phyloP scores from a whole-genome alignment of 2,888 invertebrate genomes.

The Latheticus oryzae region DNA sequence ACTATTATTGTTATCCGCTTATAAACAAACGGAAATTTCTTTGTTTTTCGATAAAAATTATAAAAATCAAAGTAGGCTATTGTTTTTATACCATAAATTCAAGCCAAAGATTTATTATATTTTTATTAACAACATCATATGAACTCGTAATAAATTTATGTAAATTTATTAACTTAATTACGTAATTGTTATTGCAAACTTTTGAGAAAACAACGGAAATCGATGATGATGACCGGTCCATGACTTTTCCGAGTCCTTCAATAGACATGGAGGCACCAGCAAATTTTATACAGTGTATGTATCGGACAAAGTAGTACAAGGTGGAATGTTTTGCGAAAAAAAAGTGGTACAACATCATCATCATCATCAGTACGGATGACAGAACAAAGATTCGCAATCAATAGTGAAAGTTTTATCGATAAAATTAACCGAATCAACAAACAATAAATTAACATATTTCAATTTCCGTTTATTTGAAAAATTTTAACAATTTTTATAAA shows the following conservation, averaged over 20 bases:
- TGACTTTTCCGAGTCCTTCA: slow-evolving; percentile 30
- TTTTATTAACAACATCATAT: slow-evolving; percentile 34
- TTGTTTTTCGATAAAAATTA: too few species aligned
- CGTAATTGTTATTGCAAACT: too few species aligned
- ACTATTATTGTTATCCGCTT: slow-evolving; percentile 26
- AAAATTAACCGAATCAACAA: slow-evolving; percentile 33
- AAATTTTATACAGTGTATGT: too few species aligned
- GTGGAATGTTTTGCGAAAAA: slow-evolving; percentile 11
- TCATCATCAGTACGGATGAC: background rate
- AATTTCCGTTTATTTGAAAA: slow-evolving; percentile 35
- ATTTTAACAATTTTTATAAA: slow-evolving; percentile 25
- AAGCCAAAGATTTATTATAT: slow-evolving; percentile 34
- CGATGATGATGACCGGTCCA: slow-evolving; percentile 8
- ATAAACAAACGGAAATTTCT: slow-evolving; percentile 20
- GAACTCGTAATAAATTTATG: too few species aligned
- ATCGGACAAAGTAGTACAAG: too few species aligned
- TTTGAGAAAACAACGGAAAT: too few species aligned
- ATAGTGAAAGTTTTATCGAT: slow-evolving; percentile 28
- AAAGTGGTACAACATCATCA: slow-evolving; percentile 13
- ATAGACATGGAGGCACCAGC: slow-evolving; percentile 15
- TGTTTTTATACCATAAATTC: slow-evolving; percentile 22
- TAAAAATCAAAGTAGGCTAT: too few species aligned
- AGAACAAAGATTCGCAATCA: background rate
- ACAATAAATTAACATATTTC: slow-evolving; percentile 36
- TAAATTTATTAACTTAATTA: too few species aligned